Percentiles rank a stretch among this genome's conserved stretches.
Evolutionary conservation across 1,140 invertebrate species (phyloP).

Genomic region (Brachionus manjavacas): DNA sequence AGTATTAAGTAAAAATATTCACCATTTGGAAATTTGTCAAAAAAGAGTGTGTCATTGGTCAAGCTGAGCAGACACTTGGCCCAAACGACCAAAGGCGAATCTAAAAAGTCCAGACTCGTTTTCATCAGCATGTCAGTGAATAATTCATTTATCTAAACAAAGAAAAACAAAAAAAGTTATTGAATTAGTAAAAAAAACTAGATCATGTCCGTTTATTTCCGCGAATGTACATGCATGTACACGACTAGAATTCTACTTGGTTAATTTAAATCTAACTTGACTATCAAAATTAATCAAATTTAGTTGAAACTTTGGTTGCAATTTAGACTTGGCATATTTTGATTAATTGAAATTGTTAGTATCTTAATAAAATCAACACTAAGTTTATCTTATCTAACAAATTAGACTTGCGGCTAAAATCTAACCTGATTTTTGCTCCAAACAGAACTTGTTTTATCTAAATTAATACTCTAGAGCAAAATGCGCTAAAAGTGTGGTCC

Average conservation of each 20-base stretch:
- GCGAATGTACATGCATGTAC: neutral
- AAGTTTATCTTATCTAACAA: neutral
- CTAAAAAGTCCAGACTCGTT: neutral
- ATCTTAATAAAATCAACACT: neutral
- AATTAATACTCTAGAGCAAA: neutral
- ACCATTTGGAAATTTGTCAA: slow-evolving; percentile 13
- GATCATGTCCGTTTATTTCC: neutral
- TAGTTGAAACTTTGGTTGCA: neutral
- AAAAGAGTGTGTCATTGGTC: neutral
- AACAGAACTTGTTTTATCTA: neutral
- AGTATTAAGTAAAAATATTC: slow-evolving; percentile 14
- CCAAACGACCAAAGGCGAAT: neutral
- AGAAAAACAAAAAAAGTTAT: neutral
- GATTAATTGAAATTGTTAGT: neutral
- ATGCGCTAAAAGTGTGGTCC: neutral
- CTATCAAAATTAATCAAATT: neutral
- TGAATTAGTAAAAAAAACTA: neutral
- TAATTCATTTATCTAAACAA: neutral
- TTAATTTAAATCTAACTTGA: neutral
- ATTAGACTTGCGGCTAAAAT: neutral
- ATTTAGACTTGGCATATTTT: neutral
- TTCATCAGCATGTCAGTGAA: neutral
- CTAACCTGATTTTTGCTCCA: neutral
- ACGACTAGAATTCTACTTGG: neutral
- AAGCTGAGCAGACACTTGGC: neutral